A percentile compares a stretch with the other conserved stretches of the same genome.
These are phyloP conservation scores for Myiotriccus ornatus DNA, from an alignment of 2,797 vertebrate species.

Conservation along the genomic window DNA sequence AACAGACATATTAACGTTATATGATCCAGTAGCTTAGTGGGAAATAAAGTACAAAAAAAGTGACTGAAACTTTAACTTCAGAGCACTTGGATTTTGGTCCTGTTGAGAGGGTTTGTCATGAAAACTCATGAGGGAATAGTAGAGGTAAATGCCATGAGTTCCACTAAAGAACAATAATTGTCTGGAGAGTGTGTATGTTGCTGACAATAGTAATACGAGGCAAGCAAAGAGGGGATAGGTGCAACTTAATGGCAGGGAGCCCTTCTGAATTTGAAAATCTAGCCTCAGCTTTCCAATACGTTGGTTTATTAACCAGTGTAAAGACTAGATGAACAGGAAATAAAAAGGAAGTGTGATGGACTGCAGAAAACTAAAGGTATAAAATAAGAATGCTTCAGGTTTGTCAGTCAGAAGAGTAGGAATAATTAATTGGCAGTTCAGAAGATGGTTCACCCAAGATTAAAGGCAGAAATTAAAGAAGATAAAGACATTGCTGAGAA, in stretches of 20 bases:
- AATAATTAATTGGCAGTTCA: background rate
- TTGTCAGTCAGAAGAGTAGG: background rate
- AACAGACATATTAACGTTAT: background rate
- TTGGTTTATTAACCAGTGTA: background rate
- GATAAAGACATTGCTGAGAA: conserved; percentile 28
- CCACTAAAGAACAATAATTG: background rate
- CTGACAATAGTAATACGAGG: background rate
- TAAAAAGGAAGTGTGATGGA: background rate
- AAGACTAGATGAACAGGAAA: background rate
- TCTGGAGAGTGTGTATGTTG: background rate
- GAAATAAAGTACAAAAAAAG: background rate
- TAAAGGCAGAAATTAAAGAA: conserved; percentile 35
- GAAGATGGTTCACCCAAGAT: background rate
- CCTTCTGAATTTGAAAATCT: background rate
- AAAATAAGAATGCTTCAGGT: background rate
- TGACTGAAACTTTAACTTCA: background rate
- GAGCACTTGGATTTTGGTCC: background rate
- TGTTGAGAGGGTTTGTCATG: background rate
- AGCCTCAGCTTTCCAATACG: background rate
- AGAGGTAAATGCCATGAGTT: background rate
- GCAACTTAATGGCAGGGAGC: background rate
- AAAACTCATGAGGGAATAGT: background rate
- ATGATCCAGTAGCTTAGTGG: background rate
- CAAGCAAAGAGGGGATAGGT: background rate
- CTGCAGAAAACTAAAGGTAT: background rate